These are phyloP conservation scores for Chaenocephalus aceratus DNA, from an alignment of 2,113 vertebrate species.

Conservation along the genomic window DNA sequence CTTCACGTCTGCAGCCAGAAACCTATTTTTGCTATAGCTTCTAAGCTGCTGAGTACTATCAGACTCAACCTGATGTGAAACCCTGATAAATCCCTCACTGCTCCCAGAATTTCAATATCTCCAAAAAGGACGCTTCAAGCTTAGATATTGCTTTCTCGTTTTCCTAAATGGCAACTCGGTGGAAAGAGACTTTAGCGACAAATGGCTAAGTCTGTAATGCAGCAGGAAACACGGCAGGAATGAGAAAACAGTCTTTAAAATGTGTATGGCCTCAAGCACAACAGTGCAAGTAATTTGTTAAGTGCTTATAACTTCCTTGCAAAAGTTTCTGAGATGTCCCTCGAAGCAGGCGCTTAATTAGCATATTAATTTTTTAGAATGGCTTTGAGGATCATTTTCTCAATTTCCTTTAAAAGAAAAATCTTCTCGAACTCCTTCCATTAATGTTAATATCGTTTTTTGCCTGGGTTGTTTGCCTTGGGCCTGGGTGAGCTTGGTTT, in stretches of 20 bases:
- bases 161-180: conserved; percentile 4
- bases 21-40: neutral
- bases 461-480: neutral
- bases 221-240: conserved; percentile 8
- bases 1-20: neutral
- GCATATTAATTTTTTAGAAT: conserved; percentile 8
- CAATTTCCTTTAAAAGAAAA: neutral
- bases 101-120: neutral
- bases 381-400: conserved; percentile 1
- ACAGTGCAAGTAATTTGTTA: conserved; percentile 12
- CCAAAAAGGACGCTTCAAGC: neutral
- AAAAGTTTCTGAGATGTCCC: conserved; percentile 10
- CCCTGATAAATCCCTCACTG: conserved; percentile 6
- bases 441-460: neutral
- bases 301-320: conserved; percentile 6
- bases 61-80: neutral
- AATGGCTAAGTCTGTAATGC: neutral
- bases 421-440: too few species aligned
- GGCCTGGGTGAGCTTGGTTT: neutral
- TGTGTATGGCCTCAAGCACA: neutral
- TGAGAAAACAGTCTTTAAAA: conserved; percentile 5
- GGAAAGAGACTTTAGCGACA: neutral
- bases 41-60: conserved; percentile 7
- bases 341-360: neutral
- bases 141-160: neutral